phyloP scores from a whole-genome alignment of 2,113 vertebrate genomes.

The Chroicocephalus ridibundus region DNA sequence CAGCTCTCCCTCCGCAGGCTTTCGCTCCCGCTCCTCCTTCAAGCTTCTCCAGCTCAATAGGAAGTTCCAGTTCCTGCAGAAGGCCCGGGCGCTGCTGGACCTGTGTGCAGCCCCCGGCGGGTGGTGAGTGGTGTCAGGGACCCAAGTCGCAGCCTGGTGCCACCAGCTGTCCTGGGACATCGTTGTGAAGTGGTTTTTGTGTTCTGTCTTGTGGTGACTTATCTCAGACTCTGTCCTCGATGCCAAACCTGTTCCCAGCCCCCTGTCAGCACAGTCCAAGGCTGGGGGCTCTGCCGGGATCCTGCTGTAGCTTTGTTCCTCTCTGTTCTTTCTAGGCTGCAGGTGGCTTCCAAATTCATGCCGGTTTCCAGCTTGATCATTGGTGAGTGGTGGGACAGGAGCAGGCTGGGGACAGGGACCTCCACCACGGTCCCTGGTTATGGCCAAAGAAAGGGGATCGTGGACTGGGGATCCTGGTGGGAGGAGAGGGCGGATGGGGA shows the following conservation, averaged over 20 bases:
- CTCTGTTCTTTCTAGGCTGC: conserved; percentile 77
- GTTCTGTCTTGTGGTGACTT: background rate
- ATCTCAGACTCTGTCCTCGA: accelerated
- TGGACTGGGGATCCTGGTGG: background rate
- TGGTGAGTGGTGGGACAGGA: conserved; percentile 76
- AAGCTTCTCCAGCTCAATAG: conserved; percentile 97
- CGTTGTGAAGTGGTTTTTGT: accelerated
- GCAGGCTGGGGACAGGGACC: accelerated
- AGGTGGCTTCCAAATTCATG: conserved; percentile 98
- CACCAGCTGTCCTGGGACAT: accelerated
- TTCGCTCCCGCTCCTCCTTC: conserved; percentile 95
- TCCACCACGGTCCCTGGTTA: accelerated
- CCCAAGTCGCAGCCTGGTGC: accelerated
- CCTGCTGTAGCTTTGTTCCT: background rate
- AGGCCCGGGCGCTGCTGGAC: conserved; percentile 88
- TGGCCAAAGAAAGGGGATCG: too few relatives aligned
- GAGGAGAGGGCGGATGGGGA: background rate
- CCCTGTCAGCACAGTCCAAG: accelerated
- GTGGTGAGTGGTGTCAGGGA: conserved; percentile 77
- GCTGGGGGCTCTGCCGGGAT: background rate
- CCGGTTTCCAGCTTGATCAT: conserved; percentile 94
- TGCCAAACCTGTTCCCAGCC: accelerated
- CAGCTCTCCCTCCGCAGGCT: conserved; percentile 71
- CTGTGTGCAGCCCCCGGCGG: conserved; percentile 94
- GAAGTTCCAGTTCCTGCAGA: conserved; percentile 94